phyloP scores from a whole-genome alignment of 2,797 vertebrate genomes.

The Pogoniulus pusillus region DNA sequence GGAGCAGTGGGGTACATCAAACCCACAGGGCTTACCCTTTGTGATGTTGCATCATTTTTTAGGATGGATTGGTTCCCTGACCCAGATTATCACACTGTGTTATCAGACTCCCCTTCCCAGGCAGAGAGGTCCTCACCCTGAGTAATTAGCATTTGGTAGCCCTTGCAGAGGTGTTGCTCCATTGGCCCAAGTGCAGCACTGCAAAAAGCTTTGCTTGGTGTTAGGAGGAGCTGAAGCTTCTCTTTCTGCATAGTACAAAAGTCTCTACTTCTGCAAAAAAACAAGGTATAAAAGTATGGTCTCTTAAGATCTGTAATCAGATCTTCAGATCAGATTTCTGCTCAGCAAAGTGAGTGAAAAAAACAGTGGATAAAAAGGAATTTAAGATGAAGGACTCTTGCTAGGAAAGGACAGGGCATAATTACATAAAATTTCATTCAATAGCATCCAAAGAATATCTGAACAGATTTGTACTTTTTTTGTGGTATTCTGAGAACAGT shows the following conservation, averaged over 20 bases:
- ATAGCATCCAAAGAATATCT: background rate
- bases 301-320: background rate
- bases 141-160: background rate
- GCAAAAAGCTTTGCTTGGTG: background rate
- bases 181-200: too few species aligned
- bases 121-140: too few species aligned
- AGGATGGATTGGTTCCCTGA: too few species aligned
- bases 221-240: background rate
- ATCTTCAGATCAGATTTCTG: background rate
- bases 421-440: background rate
- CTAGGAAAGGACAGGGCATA: background rate
- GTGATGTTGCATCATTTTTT: too few species aligned
- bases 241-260: background rate
- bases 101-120: too few species aligned
- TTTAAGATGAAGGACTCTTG: background rate
- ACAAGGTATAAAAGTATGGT: fast-evolving
- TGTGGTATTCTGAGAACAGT: background rate
- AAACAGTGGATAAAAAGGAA: background rate
- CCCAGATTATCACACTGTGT: too few species aligned
- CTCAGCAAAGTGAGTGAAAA: background rate
- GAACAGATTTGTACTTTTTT: background rate
- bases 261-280: background rate
- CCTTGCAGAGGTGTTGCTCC: background rate
- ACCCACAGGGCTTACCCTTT: too few species aligned
- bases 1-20: too few species aligned